Base-by-base conservation (phyloP, 2,797 vertebrate species). In the Setipinna tenuifilis region DNA sequence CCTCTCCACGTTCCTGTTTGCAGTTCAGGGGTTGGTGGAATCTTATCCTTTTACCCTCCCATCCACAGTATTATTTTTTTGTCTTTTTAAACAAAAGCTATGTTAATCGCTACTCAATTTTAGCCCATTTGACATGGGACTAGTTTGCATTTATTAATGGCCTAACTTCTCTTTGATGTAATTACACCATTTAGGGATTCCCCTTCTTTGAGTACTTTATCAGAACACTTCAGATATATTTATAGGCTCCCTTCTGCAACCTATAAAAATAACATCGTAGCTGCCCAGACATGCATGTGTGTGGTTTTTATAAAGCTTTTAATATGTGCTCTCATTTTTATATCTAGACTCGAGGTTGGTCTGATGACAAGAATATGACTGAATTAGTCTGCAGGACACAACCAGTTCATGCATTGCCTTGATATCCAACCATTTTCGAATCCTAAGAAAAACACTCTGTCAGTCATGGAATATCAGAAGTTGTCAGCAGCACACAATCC, bases 1-100 rank as follows among this genome's bases (percentile, higher is more conserved):
- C 90, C 90, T 90, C 78, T 35, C 68, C 68, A 75, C 68, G 84
- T 86, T 68, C 23, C 82, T 65, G 50, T 82, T 81, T 90, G 91
- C 89, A 68, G 90, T 92, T 83, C 86, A 82, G 85, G 83, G 93
- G 94, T 95, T 95, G 94, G 92, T 84, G 91, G 87, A 93, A 93
- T 93, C 92, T 95, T 96, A 95, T 96, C 95, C 96, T 95, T 92
- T 95, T 91, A 94, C 94, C 96, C 85, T 89, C 84, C 84, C 89
- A 89, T 90, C 89, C 85, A 2, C 3, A 54, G 50, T 89, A 71
- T 91, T 92, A 90, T 88, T 94, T 91, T 93, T 95, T 93, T 90
- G 2, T 54, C 50, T 91, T 94, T 95, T 95, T 95, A 96, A 93
- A 91, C 91, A 86, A 91, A 90, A 89, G 91, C 93, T 95, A 93